Evolutionary conservation across 2,113 vertebrate species (phyloP).

Genomic region (Sphaerodactylus townsendi): DNA sequence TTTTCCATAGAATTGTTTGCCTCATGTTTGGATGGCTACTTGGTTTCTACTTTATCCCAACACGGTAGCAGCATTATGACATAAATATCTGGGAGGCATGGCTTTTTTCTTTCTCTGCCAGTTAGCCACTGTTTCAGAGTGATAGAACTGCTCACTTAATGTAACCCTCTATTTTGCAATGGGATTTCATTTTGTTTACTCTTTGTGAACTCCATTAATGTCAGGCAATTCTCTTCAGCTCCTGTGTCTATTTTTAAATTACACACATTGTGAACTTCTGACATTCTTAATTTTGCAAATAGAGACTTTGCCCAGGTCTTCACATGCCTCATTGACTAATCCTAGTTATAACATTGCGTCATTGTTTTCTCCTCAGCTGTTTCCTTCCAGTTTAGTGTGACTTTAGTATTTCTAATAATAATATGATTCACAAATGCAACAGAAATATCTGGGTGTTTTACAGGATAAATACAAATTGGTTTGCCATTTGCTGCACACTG

Average conservation of each 20-base stretch:
- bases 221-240: conserved; percentile 40
- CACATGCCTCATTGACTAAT: conserved; percentile 38
- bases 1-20: conserved; percentile 24
- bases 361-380: conserved; percentile 37
- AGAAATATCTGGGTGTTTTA: too few relatives aligned
- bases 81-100: accelerated
- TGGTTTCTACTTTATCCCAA: conserved; percentile 20
- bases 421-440: not conserved
- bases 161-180: conserved; percentile 52
- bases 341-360: conserved; percentile 15
- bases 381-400: not conserved
- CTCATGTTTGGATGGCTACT: conserved; percentile 18
- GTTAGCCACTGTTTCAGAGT: not conserved
- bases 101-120: conserved; percentile 11
- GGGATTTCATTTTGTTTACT: conserved; percentile 53
- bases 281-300: conserved; percentile 65
- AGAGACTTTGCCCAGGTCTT: conserved; percentile 50
- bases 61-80: not conserved
- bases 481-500: too few relatives aligned
- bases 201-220: conserved; percentile 56
- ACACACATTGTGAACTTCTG: conserved; percentile 55
- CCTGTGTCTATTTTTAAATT: conserved; percentile 62
- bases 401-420: conserved; percentile 11
- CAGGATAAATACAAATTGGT: too few relatives aligned
- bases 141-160: conserved; percentile 1